Percentiles rank a stretch among this genome's conserved stretches.
These are phyloP conservation scores for Bombylius discolor DNA, from an alignment of 2,888 invertebrate species.

Conservation along the genomic window DNA sequence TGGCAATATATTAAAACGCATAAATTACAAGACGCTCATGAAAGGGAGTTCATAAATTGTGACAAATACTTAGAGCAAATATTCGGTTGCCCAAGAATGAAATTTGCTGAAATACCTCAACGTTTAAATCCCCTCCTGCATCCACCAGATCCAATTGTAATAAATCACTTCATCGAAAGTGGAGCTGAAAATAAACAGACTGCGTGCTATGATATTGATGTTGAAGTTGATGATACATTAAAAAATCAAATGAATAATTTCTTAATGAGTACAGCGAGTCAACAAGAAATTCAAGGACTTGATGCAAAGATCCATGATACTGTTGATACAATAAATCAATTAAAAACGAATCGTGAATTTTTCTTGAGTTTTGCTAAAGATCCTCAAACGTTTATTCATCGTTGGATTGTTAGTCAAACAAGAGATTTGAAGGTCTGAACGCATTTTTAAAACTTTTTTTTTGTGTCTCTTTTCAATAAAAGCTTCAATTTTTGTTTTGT, in stretches of 20 bases:
- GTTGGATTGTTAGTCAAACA: conserved; percentile 96
- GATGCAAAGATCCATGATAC: conserved; percentile 97
- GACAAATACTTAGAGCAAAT: conserved; percentile 98
- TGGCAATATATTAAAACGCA: conserved; percentile 99
- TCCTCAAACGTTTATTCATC: conserved; percentile 96
- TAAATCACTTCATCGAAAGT: conserved; percentile 93
- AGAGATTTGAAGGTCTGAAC: conserved; percentile 77
- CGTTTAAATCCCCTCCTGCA: conserved; percentile 85
- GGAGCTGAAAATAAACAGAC: conserved; percentile 96
- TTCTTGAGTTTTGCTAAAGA: conserved; percentile 96
- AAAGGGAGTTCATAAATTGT: conserved; percentile 91
- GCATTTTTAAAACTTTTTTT: too few species aligned
- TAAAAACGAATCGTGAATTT: conserved; percentile 97
- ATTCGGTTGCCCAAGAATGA: conserved; percentile 85
- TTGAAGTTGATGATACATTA: conserved; percentile 94
- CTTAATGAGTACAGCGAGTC: conserved; percentile 86
- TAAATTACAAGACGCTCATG: conserved; percentile 78
- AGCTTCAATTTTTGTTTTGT: too few species aligned
- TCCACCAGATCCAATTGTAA: conserved; percentile 98
- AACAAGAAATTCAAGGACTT: conserved; percentile 90
- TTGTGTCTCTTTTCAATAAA: too few species aligned
- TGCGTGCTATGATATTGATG: conserved; percentile 98
- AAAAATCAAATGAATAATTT: conserved; percentile 98
- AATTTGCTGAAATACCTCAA: conserved; percentile 98
- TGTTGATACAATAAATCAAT: conserved; percentile 95